These are phyloP conservation scores for Plectrocnemia conspersa DNA, from an alignment of 1,140 invertebrate genomes.

Conservation along the genomic window DNA sequence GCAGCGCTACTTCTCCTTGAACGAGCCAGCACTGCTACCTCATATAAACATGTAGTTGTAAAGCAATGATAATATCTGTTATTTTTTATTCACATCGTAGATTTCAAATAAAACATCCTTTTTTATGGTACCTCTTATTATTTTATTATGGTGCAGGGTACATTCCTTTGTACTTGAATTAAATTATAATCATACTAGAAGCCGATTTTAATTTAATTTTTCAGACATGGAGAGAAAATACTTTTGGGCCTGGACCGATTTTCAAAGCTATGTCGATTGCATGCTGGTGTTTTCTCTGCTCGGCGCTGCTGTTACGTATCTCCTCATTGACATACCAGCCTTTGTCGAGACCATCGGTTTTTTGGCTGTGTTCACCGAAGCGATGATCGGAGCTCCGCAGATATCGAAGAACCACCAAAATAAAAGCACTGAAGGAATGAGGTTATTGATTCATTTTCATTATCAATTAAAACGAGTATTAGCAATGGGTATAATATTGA, in stretches of 20 bases:
- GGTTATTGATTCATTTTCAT: conserved; percentile 58
- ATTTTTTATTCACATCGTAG: too few species aligned
- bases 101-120: too few species aligned
- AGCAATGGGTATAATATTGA: not conserved
- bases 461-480: conserved; percentile 5
- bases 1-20: too few species aligned
- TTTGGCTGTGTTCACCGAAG: conserved; percentile 91
- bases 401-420: conserved; percentile 83
- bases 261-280: conserved; percentile 93
- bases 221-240: conserved; percentile 84
- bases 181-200: too few species aligned
- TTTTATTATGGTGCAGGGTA: too few species aligned
- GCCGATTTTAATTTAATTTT: too few species aligned
- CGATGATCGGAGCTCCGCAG: conserved; percentile 92
- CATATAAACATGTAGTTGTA: too few species aligned
- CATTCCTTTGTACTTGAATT: too few species aligned
- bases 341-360: conserved; percentile 91
- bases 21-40: too few species aligned
- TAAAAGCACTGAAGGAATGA: conserved; percentile 95
- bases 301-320: conserved; percentile 79
- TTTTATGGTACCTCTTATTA: too few species aligned
- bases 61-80: too few species aligned
- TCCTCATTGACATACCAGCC: conserved; percentile 73
- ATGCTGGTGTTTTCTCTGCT: conserved; percentile 80
- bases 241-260: conserved; percentile 99